Evolutionary conservation across 1,140 invertebrate genomes (phyloP), one percentile per base, ranked within the genome.

Genomic region (Drosophila punjabiensis): DNA sequence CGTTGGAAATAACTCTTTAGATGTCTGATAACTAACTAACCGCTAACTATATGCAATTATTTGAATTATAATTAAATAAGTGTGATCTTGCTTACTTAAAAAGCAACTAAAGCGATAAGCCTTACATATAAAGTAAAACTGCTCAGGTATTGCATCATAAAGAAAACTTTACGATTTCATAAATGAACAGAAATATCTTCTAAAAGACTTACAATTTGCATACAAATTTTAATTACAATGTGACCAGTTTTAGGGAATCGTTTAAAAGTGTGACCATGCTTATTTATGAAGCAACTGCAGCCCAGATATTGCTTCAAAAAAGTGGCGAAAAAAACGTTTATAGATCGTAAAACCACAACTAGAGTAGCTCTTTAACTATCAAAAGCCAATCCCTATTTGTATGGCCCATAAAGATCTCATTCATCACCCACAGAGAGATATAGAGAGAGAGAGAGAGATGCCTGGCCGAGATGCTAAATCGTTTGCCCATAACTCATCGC

Each of bases 401-500:
- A 39, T 58, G 37, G 14, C 20, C 20, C 55, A 58, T 58, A 58
- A 58, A 58, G 35, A 56, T 39, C 55, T 41, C 55, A 58, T 58
- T 58, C 55, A 58, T 58, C 55, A 28, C 35, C 16, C 35, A 10
- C 55, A 28, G 18, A 3, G 53, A 28, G 53, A 33, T 18, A 24
- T 2, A 28, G 13, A 3, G 53, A 28, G 18, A 3, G 53, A 24
- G 24, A 47, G 18, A 28, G 53, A 52, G 30, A 33, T 32, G 50
- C 30, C 53, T 33, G 6, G 28, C 18, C 20, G 13, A 56, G 33
- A 58, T 58, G 58, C 16, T 30, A 28, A 60, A 43, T 69, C 32
- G 52, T n/a, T 47, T n/a, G 50, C 33, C 65, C 20, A 64, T 71
- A 58, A 71, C 37, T 71, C 65, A 71, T 71, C 50, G 50, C 16